phyloP scores from a whole-genome alignment of 2,797 vertebrate genomes.

The Xenops minutus region DNA sequence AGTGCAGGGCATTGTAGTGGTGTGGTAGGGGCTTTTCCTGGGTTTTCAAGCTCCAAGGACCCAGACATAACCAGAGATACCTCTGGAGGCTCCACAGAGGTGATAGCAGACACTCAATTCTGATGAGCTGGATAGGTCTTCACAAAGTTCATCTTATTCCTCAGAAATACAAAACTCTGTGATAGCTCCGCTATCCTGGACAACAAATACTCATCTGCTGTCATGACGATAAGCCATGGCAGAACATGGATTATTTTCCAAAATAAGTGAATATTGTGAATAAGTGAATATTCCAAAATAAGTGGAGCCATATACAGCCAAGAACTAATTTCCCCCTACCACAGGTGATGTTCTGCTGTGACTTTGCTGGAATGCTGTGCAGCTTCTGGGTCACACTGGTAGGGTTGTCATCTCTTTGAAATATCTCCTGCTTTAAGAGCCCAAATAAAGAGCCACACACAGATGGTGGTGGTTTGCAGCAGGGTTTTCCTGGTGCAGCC shows the following conservation, averaged over 20 bases:
- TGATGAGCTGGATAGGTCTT: constrained; percentile 88
- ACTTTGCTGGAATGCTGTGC: neutral
- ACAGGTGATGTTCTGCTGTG: rapidly evolving
- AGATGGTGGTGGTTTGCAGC: neutral
- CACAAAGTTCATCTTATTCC: constrained; percentile 98
- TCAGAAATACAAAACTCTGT: constrained; percentile 95
- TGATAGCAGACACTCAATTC: too few species aligned
- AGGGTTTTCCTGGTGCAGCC: neutral
- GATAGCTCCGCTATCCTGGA: too few species aligned
- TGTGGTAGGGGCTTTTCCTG: neutral
- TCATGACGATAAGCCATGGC: too few species aligned
- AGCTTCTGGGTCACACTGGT: neutral
- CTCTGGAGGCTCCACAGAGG: neutral
- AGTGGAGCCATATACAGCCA: neutral
- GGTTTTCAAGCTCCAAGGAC: neutral
- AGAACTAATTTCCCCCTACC: neutral
- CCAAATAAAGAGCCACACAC: neutral
- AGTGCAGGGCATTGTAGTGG: neutral
- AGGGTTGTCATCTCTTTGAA: neutral
- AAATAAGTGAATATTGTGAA: too few species aligned
- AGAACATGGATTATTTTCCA: neutral
- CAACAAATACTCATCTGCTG: too few species aligned
- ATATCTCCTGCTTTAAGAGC: neutral
- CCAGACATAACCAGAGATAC: neutral
- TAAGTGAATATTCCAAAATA: too few species aligned